These are phyloP conservation scores for Pimpla rufipes DNA, from an alignment of 2,888 invertebrate genomes.

Conservation along the genomic window DNA sequence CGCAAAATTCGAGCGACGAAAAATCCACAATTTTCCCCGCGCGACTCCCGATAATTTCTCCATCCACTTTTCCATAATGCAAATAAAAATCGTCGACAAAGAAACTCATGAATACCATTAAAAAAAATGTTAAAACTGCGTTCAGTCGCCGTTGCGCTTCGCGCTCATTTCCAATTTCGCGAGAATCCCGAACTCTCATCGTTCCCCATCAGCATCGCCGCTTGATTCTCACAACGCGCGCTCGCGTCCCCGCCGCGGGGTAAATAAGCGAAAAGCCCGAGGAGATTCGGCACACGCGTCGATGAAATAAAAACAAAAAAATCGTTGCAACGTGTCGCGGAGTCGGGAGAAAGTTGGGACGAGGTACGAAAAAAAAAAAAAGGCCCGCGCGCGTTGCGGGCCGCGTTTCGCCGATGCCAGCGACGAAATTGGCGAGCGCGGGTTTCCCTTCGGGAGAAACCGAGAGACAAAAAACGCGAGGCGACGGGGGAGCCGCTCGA, in stretches of 20 bases:
- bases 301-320: no score
- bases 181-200: no score
- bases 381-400: not conserved
- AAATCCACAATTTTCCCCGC: not conserved
- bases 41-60: no score
- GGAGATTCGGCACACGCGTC: no score
- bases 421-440: constrained; percentile 21
- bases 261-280: no score
- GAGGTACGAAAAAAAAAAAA: not conserved
- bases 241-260: no score
- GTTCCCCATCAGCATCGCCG: no score
- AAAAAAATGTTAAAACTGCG: constrained; percentile 11
- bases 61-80: no score
- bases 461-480: not conserved
- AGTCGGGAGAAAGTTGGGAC: not conserved
- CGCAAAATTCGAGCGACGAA: not conserved
- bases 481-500: no score
- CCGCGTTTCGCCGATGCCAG: constrained; percentile 3
- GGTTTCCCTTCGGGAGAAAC: not conserved
- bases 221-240: no score
- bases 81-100: not conserved
- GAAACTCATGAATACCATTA: not conserved
- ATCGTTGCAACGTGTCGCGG: no score
- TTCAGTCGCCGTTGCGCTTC: constrained; percentile 13
- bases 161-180: constrained; percentile 55